Base-by-base conservation (phyloP, 1,140 invertebrate species). In the Cyphomyrmex costatus region DNA sequence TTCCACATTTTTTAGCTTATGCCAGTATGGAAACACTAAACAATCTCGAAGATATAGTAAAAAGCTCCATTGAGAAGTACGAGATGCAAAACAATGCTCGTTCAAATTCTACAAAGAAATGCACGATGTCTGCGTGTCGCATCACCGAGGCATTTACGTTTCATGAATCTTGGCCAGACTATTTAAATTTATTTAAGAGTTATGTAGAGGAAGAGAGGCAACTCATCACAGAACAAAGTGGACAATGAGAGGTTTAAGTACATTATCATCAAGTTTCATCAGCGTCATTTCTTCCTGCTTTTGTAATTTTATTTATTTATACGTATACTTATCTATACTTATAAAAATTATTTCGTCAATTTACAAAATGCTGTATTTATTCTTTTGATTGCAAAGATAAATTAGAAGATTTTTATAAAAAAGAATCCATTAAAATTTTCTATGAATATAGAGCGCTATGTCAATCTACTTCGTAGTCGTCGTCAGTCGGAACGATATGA, bases 151-250 rank as follows among this genome's bases (percentile, higher is more conserved):
- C 76, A 7, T 60, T 92, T 10, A 46, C 33, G 33, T 63, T 46
- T 10, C 70, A 86, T 2, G 90, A 93, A 21, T 77, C 91, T 21
- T 93, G 92, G 93, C 66, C 71, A 2, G 90, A 92, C 82, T 94
- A 93, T 21, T 24, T 80, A 27, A 77, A 84, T 46, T 65, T 94
- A 27, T 91, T 94, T 73, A 93, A 90, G 33, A 92, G 70, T 70
- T 94, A 93, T 49, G 56, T 90, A 5, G 51, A 83, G 7, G 93
- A 94, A 73, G 93, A 94, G 65, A 86, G 63, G n/a, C 27, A 51
- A 14, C n/a, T 68, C 12, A 84, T 68, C 12, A 84, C 46, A 56
- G 71, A 79, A 65, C 73, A 19, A 19, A 65, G 63, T 33, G 66
- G 51, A 6, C 4, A 76, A 16, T 85, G 30, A 84, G 21, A 82